Evolutionary conservation across 2,888 invertebrate genomes (phyloP).

Genomic region (Drosophila ustulata): DNA sequence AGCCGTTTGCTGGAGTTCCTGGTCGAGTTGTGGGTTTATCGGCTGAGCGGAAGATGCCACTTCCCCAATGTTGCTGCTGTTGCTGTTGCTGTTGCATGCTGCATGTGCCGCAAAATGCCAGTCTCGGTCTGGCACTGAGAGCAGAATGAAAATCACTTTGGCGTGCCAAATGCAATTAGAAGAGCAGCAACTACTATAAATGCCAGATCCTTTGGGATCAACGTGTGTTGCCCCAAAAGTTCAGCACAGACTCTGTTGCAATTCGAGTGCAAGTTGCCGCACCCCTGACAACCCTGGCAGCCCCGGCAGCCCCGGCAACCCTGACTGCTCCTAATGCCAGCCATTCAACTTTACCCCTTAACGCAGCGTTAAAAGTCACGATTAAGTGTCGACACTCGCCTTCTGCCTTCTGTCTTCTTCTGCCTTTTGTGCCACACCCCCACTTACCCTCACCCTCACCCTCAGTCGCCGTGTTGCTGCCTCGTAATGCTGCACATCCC

Average conservation of each 20-base stretch:
- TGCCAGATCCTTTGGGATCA: constrained; percentile 67
- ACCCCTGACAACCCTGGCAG: constrained; percentile 15
- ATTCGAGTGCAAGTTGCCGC: constrained; percentile 40
- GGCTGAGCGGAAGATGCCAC: constrained; percentile 64
- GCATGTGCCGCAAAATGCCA: constrained; percentile 51
- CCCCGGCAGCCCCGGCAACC: constrained; percentile 20
- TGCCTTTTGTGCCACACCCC: not conserved
- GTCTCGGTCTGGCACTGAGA: constrained; percentile 51
- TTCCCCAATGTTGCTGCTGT: constrained; percentile 36
- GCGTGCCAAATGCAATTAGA: constrained; percentile 67
- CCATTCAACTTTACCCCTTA: constrained; percentile 48
- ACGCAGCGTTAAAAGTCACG: constrained; percentile 74
- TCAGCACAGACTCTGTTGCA: not conserved
- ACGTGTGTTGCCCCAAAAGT: no score
- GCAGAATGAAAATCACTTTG: constrained; percentile 30
- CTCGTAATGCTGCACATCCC: constrained; percentile 35
- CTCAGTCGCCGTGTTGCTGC: not conserved
- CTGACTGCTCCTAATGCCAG: constrained; percentile 41
- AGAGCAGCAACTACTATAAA: constrained; percentile 50
- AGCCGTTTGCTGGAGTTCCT: constrained; percentile 57
- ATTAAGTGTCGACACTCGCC: constrained; percentile 55
- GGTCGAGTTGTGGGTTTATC: constrained; percentile 67
- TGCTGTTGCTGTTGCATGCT: constrained; percentile 16
- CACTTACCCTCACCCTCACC: not conserved
- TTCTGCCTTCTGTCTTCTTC: constrained; percentile 1